phyloP scores from a whole-genome alignment of 2,797 vertebrate genomes.

The Muscicapa comitata region DNA sequence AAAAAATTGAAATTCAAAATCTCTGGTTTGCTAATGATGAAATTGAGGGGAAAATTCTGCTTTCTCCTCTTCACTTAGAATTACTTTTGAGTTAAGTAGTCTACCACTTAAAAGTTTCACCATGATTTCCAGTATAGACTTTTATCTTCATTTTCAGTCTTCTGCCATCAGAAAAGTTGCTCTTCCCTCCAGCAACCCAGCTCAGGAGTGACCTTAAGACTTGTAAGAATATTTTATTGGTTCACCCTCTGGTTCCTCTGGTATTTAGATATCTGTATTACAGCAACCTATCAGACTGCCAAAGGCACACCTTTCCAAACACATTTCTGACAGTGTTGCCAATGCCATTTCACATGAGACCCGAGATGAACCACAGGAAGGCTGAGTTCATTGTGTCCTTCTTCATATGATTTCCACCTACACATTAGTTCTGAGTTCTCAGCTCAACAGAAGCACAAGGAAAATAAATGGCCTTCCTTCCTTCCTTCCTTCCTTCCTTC shows the following conservation, averaged over 20 bases:
- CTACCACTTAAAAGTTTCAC: not conserved
- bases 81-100: not conserved
- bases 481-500: not conserved
- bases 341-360: not conserved
- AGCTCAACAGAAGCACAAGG: not conserved
- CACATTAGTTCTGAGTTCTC: not conserved
- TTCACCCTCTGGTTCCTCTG: not conserved
- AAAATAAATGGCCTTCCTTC: not conserved
- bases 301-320: not conserved
- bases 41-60: not conserved
- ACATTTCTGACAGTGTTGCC: not conserved
- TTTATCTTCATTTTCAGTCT: not conserved
- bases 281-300: not conserved
- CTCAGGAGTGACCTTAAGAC: not conserved
- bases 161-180: not conserved
- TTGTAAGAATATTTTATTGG: not conserved
- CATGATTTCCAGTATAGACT: not conserved
- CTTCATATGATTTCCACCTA: not conserved
- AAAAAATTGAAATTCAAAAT: not conserved
- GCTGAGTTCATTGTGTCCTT: not conserved
- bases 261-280: not conserved
- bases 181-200: not conserved
- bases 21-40: conserved; percentile 19
- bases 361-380: not conserved
- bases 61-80: not conserved